These are phyloP conservation scores for Campoplex nolae DNA, from an alignment of 2,888 invertebrate genomes.

Conservation along the genomic window DNA sequence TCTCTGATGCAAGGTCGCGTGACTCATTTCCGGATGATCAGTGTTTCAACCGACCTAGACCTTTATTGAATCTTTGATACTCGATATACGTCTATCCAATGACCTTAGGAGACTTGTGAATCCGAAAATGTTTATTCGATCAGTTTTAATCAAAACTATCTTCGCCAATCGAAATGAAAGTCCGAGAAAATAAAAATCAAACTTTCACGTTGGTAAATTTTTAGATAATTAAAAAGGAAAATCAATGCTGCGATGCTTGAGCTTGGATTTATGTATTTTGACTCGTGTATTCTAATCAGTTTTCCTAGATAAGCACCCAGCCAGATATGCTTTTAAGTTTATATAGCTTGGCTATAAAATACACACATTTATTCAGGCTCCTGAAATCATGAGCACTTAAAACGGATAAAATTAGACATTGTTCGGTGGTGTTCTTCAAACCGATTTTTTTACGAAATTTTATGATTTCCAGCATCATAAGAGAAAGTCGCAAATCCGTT, in stretches of 20 bases:
- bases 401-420: background rate
- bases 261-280: slow-evolving; percentile 15
- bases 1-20: background rate
- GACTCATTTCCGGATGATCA: background rate
- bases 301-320: background rate
- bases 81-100: background rate
- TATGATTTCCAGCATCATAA: background rate
- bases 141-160: background rate
- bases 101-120: background rate
- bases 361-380: background rate
- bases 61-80: background rate
- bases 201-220: background rate
- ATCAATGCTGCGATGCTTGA: background rate
- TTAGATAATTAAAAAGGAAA: background rate
- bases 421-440: background rate
- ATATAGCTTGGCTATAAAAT: background rate
- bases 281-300: slow-evolving; percentile 9
- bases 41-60: background rate
- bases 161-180: background rate
- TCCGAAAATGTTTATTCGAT: background rate
- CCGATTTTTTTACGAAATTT: background rate
- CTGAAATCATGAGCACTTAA: background rate
- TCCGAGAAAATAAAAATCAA: background rate
- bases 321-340: background rate
- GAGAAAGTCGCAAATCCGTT: background rate